Evolutionary conservation across 1,140 invertebrate species (phyloP).

Genomic region (Procambarus clarkii): DNA sequence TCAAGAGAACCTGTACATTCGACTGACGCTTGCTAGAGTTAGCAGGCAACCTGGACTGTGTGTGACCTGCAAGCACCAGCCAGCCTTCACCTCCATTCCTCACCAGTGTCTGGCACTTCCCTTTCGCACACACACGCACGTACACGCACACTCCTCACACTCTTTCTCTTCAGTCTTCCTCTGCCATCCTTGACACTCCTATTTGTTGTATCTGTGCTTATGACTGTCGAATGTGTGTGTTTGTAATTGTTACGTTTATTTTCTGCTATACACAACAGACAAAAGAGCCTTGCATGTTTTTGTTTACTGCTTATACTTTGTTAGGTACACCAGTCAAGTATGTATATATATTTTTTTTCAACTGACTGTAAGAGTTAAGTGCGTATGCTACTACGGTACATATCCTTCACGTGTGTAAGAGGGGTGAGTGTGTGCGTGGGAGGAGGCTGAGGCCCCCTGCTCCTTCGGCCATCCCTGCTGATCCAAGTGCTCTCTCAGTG

Average conservation of each 20-base stretch:
- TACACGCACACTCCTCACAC: neutral
- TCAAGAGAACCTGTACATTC: too few species aligned
- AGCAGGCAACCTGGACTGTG: too few species aligned
- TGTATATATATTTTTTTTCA: neutral
- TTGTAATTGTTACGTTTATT: neutral
- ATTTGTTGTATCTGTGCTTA: neutral
- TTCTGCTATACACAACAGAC: neutral
- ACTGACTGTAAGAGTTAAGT: neutral
- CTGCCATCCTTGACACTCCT: neutral
- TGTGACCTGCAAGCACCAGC: too few species aligned
- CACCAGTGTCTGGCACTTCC: neutral
- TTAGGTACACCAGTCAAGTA: neutral
- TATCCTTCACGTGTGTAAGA: neutral
- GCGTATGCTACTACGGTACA: neutral
- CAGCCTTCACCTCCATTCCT: neutral
- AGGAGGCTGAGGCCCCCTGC: neutral
- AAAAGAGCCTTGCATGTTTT: neutral
- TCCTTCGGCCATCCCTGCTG: neutral
- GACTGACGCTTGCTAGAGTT: too few species aligned
- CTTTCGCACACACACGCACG: too few species aligned
- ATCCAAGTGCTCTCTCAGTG: constrained; percentile 36
- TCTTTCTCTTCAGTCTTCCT: neutral
- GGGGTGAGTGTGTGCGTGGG: neutral
- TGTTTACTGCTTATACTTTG: neutral
- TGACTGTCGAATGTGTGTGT: neutral